phyloP scores from a whole-genome alignment of 2,888 invertebrate genomes.

The Sminthurides aquaticus region DNA sequence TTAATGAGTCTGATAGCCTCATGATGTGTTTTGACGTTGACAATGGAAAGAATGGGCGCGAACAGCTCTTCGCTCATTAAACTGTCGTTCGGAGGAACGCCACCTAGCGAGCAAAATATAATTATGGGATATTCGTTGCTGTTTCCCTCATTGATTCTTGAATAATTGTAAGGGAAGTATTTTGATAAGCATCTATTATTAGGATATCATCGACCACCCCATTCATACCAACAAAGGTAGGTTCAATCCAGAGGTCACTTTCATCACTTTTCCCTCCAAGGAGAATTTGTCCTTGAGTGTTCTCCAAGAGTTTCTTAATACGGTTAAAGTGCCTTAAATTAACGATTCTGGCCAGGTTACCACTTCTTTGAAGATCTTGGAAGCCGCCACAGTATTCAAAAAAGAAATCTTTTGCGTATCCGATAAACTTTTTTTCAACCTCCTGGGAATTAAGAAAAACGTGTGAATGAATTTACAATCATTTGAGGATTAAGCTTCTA shows the following conservation, averaged over 20 bases:
- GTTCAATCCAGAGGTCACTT: slow-evolving; percentile 70
- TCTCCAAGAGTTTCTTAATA: slow-evolving; percentile 26
- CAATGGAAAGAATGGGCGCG: slow-evolving; percentile 88
- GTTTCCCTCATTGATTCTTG: background rate
- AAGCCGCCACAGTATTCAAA: slow-evolving; percentile 68
- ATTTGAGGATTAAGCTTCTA: too few species aligned
- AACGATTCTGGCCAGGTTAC: slow-evolving; percentile 33
- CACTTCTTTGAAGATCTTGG: slow-evolving; percentile 25
- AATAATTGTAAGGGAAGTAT: too few species aligned
- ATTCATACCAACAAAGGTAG: slow-evolving; percentile 60
- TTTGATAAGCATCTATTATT: too few species aligned
- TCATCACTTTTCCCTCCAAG: slow-evolving; percentile 63
- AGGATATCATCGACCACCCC: too few species aligned
- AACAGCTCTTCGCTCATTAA: slow-evolving; percentile 75
- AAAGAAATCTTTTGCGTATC: slow-evolving; percentile 59
- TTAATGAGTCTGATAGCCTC: slow-evolving; percentile 82
- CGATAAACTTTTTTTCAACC: slow-evolving; percentile 65
- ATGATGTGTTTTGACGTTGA: slow-evolving; percentile 70
- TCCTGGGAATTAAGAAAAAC: too few species aligned
- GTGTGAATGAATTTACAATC: too few species aligned
- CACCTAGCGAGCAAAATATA: background rate
- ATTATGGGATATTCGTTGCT: background rate
- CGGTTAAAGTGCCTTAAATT: slow-evolving; percentile 35
- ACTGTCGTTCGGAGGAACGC: slow-evolving; percentile 4
- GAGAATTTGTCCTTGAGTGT: slow-evolving; percentile 45